Evolutionary conservation across 1,140 invertebrate species (phyloP).

Genomic region (Drosophila murphyi): DNA sequence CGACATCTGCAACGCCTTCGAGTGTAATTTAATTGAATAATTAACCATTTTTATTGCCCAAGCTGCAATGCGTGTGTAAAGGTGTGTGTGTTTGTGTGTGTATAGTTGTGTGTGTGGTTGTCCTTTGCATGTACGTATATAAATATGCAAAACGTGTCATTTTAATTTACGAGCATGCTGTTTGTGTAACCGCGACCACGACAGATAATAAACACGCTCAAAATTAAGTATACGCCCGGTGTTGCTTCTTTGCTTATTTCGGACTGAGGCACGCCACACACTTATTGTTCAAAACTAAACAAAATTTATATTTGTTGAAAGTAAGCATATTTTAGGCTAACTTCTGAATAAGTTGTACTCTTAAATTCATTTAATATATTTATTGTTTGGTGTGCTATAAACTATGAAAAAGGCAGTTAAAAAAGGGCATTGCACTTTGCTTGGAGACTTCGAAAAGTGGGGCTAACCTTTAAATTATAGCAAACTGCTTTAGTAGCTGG

Average conservation of each 20-base stretch:
- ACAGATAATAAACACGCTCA: conserved; percentile 79
- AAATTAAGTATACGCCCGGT: conserved; percentile 72
- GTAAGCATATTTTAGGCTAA: not conserved
- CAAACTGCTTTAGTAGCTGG: not conserved
- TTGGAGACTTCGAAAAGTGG: no score
- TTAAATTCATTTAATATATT: no score
- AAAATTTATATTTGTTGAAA: not conserved
- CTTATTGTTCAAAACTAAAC: not conserved
- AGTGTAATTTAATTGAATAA: conserved; percentile 83
- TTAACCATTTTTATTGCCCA: conserved; percentile 78
- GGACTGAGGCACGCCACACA: not conserved
- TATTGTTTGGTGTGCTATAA: no score
- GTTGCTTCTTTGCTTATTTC: not conserved
- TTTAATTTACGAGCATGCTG: conserved; percentile 81
- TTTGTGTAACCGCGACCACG: conserved; percentile 55
- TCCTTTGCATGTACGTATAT: conserved; percentile 15
- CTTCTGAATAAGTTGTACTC: no score
- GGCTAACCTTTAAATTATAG: no score
- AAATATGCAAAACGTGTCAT: conserved; percentile 81
- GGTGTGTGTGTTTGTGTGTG: not conserved
- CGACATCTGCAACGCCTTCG: conserved; percentile 69
- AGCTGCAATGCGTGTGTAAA: conserved; percentile 34
- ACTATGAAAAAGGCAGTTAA: no score
- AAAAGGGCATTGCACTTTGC: no score
- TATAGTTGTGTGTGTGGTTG: not conserved